Evolutionary conservation across 2,888 invertebrate species (phyloP).

Genomic region (Hofmannophila pseudospretella): DNA sequence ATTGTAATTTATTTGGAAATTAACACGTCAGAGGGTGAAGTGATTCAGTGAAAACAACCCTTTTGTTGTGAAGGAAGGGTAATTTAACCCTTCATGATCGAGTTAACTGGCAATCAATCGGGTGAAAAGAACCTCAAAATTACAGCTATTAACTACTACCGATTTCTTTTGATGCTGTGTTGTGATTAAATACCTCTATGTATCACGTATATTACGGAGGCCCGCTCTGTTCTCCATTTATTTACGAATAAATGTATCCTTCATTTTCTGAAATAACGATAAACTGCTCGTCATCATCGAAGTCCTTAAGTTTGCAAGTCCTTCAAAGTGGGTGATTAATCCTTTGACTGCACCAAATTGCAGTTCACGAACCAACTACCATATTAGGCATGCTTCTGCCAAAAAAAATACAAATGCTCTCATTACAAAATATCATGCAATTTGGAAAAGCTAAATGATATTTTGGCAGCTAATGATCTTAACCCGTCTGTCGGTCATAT

Average conservation of each 20-base stretch:
- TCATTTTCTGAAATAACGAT: too few relatives aligned
- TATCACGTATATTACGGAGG: too few relatives aligned
- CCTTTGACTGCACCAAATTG: not conserved
- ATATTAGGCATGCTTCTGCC: not conserved
- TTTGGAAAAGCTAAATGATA: slow-evolving; percentile 40
- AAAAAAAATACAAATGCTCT: slow-evolving; percentile 17
- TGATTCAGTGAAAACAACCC: slow-evolving; percentile 53
- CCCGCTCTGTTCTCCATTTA: too few relatives aligned
- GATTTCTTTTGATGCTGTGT: slow-evolving; percentile 18
- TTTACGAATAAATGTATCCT: too few relatives aligned
- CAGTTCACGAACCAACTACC: not conserved
- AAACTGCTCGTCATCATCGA: too few relatives aligned
- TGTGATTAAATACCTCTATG: too few relatives aligned
- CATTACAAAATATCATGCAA: slow-evolving; percentile 25
- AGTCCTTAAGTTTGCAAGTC: too few relatives aligned
- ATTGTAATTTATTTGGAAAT: slow-evolving; percentile 54
- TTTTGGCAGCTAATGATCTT: slow-evolving; percentile 43
- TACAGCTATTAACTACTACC: slow-evolving; percentile 41
- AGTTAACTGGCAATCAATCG: slow-evolving; percentile 59
- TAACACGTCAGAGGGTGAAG: slow-evolving; percentile 61
- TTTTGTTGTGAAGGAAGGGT: slow-evolving; percentile 41
- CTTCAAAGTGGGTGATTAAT: not conserved
- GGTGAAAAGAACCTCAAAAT: slow-evolving; percentile 31
- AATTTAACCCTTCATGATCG: slow-evolving; percentile 40
- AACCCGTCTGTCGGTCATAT: slow-evolving; percentile 11